Evolutionary conservation across 2,113 vertebrate species (phyloP).

Genomic region (Anarrhichthys ocellatus): DNA sequence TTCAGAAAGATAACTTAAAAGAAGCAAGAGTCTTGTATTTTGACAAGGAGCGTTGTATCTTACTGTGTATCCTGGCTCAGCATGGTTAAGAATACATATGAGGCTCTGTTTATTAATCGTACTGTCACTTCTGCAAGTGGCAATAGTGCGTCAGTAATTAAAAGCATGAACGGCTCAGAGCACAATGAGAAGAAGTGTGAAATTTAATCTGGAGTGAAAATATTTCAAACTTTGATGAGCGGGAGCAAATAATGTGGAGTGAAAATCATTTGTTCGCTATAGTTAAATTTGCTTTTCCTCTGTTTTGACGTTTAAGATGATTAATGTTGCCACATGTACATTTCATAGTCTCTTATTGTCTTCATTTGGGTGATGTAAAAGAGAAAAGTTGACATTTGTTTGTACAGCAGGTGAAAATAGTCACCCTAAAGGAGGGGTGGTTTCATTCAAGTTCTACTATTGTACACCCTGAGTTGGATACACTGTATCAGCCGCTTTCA

Average conservation of each 20-base stretch:
- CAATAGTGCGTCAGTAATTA: not conserved
- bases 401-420: slow-evolving; percentile 13
- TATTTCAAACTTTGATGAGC: too few species aligned
- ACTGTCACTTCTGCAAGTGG: not conserved
- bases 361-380: not conserved
- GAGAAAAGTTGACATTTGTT: not conserved
- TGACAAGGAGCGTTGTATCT: not conserved
- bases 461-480: not conserved
- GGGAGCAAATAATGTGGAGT: too few species aligned
- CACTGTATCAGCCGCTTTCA: not conserved
- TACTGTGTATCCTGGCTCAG: not conserved
- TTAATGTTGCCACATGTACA: too few species aligned
- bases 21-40: not conserved
- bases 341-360: not conserved
- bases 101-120: not conserved
- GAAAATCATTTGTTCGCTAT: too few species aligned
- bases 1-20: slow-evolving; percentile 11
- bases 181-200: too few species aligned
- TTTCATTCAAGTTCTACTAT: not conserved
- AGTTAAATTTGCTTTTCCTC: too few species aligned
- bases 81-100: slow-evolving; percentile 2
- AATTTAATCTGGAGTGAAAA: too few species aligned
- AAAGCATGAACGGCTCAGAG: too few species aligned
- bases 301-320: too few species aligned
- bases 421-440: not conserved